phyloP scores from a whole-genome alignment of 2,113 vertebrate species.

The Vidua chalybeata region DNA sequence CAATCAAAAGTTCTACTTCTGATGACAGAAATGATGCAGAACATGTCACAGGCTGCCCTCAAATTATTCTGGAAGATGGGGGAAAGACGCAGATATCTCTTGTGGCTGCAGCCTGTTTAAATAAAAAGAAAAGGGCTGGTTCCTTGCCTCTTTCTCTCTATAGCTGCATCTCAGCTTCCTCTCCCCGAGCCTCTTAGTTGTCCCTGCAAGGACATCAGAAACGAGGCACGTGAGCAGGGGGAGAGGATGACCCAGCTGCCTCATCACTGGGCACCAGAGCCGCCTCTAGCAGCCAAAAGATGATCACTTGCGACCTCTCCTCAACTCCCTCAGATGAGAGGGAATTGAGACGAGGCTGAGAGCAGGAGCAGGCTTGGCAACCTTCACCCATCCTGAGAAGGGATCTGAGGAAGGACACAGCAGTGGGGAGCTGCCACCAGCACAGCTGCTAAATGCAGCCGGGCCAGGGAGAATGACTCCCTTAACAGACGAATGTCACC shows the following conservation, averaged over 20 bases:
- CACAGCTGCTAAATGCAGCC: not conserved
- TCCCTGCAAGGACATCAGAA: not conserved
- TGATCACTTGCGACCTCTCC: not conserved
- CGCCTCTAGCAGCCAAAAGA: not conserved
- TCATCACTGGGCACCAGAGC: not conserved
- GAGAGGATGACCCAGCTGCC: not conserved
- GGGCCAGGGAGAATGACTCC: not conserved
- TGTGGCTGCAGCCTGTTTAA: not conserved
- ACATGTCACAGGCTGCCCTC: not conserved
- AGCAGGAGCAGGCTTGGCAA: not conserved
- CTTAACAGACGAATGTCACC: rapidly evolving
- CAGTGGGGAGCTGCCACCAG: not conserved
- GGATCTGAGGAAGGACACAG: not conserved
- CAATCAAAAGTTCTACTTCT: not conserved
- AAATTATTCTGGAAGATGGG: not conserved
- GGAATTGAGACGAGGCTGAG: not conserved
- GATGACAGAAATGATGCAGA: not conserved
- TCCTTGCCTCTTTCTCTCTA: not conserved
- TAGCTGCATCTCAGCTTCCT: not conserved
- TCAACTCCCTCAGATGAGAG: not conserved
- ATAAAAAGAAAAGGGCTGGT: not conserved
- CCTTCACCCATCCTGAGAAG: not conserved
- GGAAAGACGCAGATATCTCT: rapidly evolving
- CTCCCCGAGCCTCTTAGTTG: not conserved
- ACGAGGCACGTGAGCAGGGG: not conserved